A percentile compares a stretch with the other conserved stretches of the same genome.
phyloP scores from a whole-genome alignment of 2,797 vertebrate species.

The Xyrichtys novacula region DNA sequence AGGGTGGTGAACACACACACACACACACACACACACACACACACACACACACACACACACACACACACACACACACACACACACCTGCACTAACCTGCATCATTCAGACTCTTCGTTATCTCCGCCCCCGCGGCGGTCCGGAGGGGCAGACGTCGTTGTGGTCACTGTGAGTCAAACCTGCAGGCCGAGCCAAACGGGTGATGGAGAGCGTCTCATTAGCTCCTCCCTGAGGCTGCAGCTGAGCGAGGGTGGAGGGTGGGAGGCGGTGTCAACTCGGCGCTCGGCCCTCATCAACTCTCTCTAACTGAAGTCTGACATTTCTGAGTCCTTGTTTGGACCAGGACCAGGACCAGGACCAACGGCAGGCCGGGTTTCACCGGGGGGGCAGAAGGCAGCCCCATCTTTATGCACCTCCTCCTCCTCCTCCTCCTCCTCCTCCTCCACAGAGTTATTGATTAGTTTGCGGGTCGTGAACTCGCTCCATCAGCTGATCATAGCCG shows the following conservation, averaged over 20 bases:
- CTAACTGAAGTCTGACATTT: slow-evolving; percentile 85
- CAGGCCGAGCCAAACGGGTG: slow-evolving; percentile 81
- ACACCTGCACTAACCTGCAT: slow-evolving; percentile 55
- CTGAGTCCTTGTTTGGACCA: slow-evolving; percentile 64
- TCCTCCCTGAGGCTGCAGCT: slow-evolving; percentile 81
- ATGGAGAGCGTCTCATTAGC: slow-evolving; percentile 82
- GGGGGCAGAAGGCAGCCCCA: slow-evolving; percentile 50
- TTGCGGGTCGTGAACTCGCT: slow-evolving; percentile 65
- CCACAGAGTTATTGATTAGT: slow-evolving; percentile 74
- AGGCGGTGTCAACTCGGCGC: slow-evolving; percentile 73
- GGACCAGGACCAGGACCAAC: slow-evolving; percentile 70
- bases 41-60: background rate
- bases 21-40: slow-evolving; percentile 11
- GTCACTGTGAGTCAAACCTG: slow-evolving; percentile 77
- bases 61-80: slow-evolving; percentile 24
- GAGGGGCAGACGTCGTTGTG: slow-evolving; percentile 76
- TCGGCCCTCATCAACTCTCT: slow-evolving; percentile 75
- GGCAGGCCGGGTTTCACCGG: slow-evolving; percentile 69
- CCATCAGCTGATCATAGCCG: slow-evolving; percentile 79
- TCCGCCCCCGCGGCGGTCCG: slow-evolving; percentile 77
- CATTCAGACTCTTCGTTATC: slow-evolving; percentile 77
- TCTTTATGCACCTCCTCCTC: slow-evolving; percentile 58
- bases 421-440: slow-evolving; percentile 59
- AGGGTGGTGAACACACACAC: too few relatives aligned
- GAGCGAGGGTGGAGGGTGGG: slow-evolving; percentile 72